These are phyloP conservation scores for Elephantulus edwardii DNA, from an alignment of 2,113 vertebrate genomes.

Conservation along the genomic window DNA sequence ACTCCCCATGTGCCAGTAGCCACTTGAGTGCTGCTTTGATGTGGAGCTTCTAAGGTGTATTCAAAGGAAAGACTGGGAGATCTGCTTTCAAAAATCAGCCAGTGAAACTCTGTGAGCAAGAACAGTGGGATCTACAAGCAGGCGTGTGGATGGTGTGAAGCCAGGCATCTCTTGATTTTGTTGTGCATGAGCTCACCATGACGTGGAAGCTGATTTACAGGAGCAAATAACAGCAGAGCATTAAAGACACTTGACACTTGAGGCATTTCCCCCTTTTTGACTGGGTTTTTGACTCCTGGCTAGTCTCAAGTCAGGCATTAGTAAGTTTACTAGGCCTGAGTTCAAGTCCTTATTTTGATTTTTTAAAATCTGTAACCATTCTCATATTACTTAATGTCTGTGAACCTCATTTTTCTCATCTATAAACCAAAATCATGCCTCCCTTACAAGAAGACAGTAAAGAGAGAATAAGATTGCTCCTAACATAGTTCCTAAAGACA, in stretches of 20 bases:
- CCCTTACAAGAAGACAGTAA: neutral
- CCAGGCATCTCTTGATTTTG: neutral
- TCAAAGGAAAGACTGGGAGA: neutral
- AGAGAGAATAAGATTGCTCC: neutral
- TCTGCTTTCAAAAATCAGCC: neutral
- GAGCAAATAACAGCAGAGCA: neutral
- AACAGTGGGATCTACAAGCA: neutral
- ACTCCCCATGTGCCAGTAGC: neutral
- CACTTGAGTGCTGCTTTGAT: neutral
- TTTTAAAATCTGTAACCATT: neutral
- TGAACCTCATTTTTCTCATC: neutral
- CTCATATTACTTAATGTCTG: neutral
- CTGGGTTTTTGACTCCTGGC: neutral
- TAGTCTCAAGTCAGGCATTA: neutral
- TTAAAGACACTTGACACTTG: neutral
- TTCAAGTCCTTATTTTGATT: neutral
- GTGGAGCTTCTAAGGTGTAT: neutral
- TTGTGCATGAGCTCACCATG: neutral
- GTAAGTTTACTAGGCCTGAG: neutral
- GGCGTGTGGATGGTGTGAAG: neutral
- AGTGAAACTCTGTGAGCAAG: neutral
- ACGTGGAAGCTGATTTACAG: neutral
- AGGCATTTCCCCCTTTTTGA: neutral
- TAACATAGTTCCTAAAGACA: neutral
- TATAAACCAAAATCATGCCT: neutral